These are phyloP conservation scores for Poliocrania exsul DNA, from an alignment of 2,797 vertebrate species.

Conservation along the genomic window DNA sequence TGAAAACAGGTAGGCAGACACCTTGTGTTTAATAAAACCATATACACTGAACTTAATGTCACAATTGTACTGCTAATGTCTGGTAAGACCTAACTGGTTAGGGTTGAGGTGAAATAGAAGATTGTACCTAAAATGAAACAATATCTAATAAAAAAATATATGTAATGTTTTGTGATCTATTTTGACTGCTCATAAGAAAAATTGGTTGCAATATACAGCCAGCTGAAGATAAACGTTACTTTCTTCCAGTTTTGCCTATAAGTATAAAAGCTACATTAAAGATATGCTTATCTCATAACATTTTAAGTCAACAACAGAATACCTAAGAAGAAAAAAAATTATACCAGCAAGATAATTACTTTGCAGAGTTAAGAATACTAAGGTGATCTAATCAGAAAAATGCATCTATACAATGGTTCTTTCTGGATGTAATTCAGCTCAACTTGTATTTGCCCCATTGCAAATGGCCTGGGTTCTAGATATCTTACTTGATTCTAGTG, in stretches of 20 bases:
- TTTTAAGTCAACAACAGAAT: background rate
- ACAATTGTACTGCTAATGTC: background rate
- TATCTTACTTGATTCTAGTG: background rate
- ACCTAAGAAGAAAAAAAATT: background rate
- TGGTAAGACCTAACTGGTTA: background rate
- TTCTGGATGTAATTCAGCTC: background rate
- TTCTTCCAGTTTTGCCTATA: background rate
- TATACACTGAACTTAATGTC: background rate
- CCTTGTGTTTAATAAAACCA: background rate
- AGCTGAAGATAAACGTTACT: background rate
- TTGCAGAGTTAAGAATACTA: background rate
- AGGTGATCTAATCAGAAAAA: background rate
- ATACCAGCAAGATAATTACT: background rate
- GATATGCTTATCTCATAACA: background rate
- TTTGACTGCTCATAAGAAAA: background rate
- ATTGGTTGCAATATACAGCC: background rate
- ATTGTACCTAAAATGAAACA: background rate
- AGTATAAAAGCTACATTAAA: background rate
- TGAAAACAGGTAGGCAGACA: conserved; percentile 82
- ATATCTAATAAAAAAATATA: background rate
- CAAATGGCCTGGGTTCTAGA: background rate
- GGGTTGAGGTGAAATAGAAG: background rate
- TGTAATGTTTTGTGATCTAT: background rate
- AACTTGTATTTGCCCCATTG: background rate
- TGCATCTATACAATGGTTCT: background rate